Evolutionary conservation across 2,888 invertebrate species (phyloP).

Genomic region (Crepidodera aurea): DNA sequence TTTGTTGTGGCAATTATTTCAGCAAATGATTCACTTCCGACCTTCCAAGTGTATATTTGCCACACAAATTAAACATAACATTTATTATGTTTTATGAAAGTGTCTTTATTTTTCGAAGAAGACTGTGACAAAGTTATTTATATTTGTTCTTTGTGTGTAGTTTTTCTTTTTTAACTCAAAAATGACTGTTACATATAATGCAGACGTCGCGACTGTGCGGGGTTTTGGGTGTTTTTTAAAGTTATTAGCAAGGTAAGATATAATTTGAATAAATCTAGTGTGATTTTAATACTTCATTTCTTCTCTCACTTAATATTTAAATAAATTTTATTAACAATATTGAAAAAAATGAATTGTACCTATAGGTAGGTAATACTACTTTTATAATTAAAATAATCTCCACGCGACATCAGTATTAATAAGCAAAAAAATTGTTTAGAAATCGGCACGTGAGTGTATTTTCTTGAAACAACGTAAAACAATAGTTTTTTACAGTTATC

Average conservation of each 20-base stretch:
- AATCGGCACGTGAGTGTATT: too few relatives aligned
- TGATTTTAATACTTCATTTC: conserved; percentile 2
- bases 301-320: too few relatives aligned
- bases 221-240: conserved; percentile 89
- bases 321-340: too few relatives aligned
- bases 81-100: conserved; percentile 24
- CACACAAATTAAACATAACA: conserved; percentile 5
- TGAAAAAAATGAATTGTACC: too few relatives aligned
- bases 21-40: conserved; percentile 15
- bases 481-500: too few relatives aligned
- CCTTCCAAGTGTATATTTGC: conserved; percentile 14
- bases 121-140: background rate
- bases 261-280: background rate
- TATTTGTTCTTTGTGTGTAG: background rate
- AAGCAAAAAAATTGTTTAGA: too few relatives aligned
- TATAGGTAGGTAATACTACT: too few relatives aligned
- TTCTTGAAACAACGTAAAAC: too few relatives aligned
- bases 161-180: conserved; percentile 13
- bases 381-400: too few relatives aligned
- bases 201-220: conserved; percentile 56
- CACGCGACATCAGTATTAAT: too few relatives aligned
- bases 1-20: background rate
- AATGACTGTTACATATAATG: conserved; percentile 55
- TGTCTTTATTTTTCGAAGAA: conserved; percentile 1
- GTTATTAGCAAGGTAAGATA: conserved; percentile 77